Conservation (phyloP, 2,888 invertebrate species). For the Amphipoea lucens region DNA sequence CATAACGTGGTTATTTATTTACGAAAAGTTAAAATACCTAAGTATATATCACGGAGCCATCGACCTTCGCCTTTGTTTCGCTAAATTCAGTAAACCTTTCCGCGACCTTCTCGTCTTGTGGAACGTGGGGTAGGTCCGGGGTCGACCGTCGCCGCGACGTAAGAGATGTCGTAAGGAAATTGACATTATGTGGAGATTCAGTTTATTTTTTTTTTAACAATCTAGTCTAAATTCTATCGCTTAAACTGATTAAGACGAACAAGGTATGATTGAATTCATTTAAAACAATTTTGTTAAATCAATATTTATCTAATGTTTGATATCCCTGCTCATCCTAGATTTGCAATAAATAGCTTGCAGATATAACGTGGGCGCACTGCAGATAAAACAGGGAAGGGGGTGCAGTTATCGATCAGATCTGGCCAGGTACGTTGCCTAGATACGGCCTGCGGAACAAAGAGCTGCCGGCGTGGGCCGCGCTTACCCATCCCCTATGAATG, state of each 20-base stretch:
- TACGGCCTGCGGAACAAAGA: constrained; percentile 2
- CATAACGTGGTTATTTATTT: neutral
- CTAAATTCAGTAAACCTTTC: constrained; percentile 5
- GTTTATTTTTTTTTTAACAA: neutral
- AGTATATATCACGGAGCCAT: neutral
- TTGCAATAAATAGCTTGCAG: neutral
- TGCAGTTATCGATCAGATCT: constrained; percentile 39
- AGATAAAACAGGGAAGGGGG: neutral
- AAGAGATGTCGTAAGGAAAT: neutral
- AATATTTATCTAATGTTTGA: neutral
- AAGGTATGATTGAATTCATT: neutral
- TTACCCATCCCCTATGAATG: neutral
- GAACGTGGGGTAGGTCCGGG: constrained; percentile 37
- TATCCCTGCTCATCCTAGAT: constrained; percentile 3
- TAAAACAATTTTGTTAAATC: neutral
- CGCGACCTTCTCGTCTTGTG: neutral
- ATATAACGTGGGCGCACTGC: neutral
- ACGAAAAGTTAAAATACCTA: neutral
- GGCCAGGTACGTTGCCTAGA: constrained; percentile 18
- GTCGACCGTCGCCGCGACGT: neutral
- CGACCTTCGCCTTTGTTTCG: neutral
- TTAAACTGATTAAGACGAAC: neutral
- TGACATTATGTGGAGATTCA: too few species aligned
- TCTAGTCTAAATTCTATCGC: neutral
- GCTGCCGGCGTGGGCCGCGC: neutral